Base-by-base conservation (phyloP, 2,888 invertebrate species). In the Parasteatoda lunata region DNA sequence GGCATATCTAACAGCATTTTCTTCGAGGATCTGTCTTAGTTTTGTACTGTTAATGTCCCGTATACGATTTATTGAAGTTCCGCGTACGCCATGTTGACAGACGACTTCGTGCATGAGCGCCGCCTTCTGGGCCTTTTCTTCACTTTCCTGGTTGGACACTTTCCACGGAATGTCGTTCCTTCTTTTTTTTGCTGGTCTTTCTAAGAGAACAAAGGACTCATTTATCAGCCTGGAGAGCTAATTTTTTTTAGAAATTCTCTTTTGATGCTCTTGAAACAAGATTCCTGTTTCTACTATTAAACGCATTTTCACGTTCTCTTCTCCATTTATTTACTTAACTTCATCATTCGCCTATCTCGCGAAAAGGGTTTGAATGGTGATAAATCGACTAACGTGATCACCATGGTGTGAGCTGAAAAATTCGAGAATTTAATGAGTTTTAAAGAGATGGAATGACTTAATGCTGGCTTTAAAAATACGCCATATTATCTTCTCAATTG, bases 1-100 rank as follows among this genome's bases (percentile, higher is more conserved):
- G 85, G 85, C 85, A 70, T 85, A 80, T 80, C 85, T 76, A 85
- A 85, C 85, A 77, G 80, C 80, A 77, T 85, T 85, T 80, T 85
- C 85, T 78, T 73, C 78, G 73, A 78, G 72, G 47, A 66, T 66
- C 84, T 84, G 72, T 84, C 77, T 77, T 77, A 66, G 72, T 77
- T 78, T 84, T 85, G 85, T 85, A 70, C 84, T 73, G 49, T 30
- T 84, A 76, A 84, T 76, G 84, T 84, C 76, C 76, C 77, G 71
- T 77, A 51, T 48, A 85, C 80, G 85, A 85, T 85, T 85, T 85
- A 85, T 85, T 65, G 76, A 49, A 85, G 85, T 85, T 85, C 85
- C 85, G 80, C 80, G 77, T 85, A 68, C 85, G 80, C 76, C 80
- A 85, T 85, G 76, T 80, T 85, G 85, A 85, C 85, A 77, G 85